These are phyloP conservation scores for Xanthostigma xanthostigma DNA, from an alignment of 2,888 invertebrate species.

Conservation along the genomic window DNA sequence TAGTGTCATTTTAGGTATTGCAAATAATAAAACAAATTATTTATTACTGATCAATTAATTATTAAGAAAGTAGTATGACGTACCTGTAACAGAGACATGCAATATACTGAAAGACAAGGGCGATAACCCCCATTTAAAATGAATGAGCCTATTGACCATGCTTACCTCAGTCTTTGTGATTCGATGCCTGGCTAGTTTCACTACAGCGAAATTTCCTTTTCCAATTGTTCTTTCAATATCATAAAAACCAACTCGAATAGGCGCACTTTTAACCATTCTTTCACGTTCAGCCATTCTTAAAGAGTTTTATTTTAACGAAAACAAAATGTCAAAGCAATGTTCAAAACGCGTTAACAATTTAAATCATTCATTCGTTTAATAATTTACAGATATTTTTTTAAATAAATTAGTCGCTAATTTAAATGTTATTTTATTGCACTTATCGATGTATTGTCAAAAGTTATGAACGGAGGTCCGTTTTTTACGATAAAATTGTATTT, in stretches of 20 bases:
- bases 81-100: no score
- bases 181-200: constrained; percentile 92
- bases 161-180: constrained; percentile 97
- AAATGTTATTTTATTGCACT: background rate
- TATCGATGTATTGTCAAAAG: background rate
- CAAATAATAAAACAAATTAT: no score
- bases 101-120: no score
- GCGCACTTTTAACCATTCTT: constrained; percentile 23
- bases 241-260: constrained; percentile 90
- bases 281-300: constrained; percentile 25
- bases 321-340: background rate
- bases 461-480: background rate
- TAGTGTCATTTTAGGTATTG: no score
- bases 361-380: background rate
- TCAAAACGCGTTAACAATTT: background rate
- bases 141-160: constrained; percentile 3
- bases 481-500: no score
- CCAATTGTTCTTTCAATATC: constrained; percentile 96
- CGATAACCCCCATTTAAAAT: no score
- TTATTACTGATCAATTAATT: no score
- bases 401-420: background rate
- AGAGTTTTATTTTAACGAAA: constrained; percentile 1
- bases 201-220: constrained; percentile 98
- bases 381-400: background rate
- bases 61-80: no score